phyloP scores from a whole-genome alignment of 2,113 vertebrate genomes.

The Nansenia antarctica region DNA sequence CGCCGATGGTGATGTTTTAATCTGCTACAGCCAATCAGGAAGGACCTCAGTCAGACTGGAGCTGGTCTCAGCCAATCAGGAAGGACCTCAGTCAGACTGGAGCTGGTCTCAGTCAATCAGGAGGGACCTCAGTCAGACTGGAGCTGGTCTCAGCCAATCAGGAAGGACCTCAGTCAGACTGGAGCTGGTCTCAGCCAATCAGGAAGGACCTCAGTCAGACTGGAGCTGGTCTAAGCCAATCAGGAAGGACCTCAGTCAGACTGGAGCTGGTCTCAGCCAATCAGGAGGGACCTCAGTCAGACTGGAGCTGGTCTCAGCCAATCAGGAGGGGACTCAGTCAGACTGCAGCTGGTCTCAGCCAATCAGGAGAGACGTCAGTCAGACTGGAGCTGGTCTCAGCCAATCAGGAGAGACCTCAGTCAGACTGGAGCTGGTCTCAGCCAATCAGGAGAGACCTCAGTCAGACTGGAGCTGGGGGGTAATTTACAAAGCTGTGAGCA shows the following conservation, averaged over 20 bases:
- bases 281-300: not conserved
- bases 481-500: no score
- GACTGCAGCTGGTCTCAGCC: no score
- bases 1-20: conserved; percentile 69
- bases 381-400: no score
- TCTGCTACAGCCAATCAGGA: conserved; percentile 52
- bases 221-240: no score
- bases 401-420: no score
- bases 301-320: no score
- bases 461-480: no score
- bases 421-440: no score
- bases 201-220: not conserved
- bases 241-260: not conserved
- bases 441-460: no score
- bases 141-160: conserved; percentile 36
- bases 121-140: not conserved
- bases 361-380: no score
- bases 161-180: not conserved
- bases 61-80: conserved; percentile 39
- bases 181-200: not conserved
- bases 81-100: not conserved
- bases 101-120: conserved; percentile 39
- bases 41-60: no score
- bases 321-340: not conserved
- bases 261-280: no score